A percentile compares a stretch with the other conserved stretches of the same genome.
These are phyloP conservation scores for Menidia beryllina DNA, from an alignment of 2,113 vertebrate genomes.

Conservation along the genomic window DNA sequence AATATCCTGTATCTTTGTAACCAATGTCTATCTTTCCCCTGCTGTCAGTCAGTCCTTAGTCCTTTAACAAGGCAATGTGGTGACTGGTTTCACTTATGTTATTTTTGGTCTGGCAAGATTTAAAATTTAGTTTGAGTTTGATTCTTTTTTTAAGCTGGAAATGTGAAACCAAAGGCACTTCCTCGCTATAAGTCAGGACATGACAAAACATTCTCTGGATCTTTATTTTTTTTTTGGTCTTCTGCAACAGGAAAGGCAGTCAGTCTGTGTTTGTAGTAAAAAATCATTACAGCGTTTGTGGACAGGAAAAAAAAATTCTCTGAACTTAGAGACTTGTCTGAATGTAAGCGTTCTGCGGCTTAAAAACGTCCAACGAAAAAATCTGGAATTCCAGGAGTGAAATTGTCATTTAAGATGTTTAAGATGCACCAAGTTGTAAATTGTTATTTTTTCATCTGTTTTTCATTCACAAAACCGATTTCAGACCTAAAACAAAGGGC, in stretches of 20 bases:
- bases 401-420: constrained; percentile 44
- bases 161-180: constrained; percentile 97
- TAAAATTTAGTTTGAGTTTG: constrained; percentile 53
- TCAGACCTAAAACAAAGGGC: constrained; percentile 36
- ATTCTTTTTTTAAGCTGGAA: constrained; percentile 90
- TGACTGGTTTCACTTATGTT: constrained; percentile 86
- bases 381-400: constrained; percentile 42
- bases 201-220: constrained; percentile 84
- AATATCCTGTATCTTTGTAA: constrained; percentile 50
- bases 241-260: constrained; percentile 88
- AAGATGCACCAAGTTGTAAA: constrained; percentile 47
- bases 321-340: constrained; percentile 13
- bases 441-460: constrained; percentile 34
- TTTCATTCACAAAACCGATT: constrained; percentile 41
- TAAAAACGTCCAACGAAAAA: constrained; percentile 26
- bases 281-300: constrained; percentile 36
- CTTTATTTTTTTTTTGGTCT: constrained; percentile 88
- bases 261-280: constrained; percentile 58
- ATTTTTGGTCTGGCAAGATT: constrained; percentile 90
- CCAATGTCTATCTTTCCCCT: constrained; percentile 56
- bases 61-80: constrained; percentile 94
- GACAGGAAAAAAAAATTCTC: constrained; percentile 39
- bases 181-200: constrained; percentile 93
- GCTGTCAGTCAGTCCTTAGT: constrained; percentile 62
- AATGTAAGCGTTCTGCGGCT: constrained; percentile 46